Base-by-base conservation (phyloP, 2,113 vertebrate species). In the Ammodytes marinus region DNA sequence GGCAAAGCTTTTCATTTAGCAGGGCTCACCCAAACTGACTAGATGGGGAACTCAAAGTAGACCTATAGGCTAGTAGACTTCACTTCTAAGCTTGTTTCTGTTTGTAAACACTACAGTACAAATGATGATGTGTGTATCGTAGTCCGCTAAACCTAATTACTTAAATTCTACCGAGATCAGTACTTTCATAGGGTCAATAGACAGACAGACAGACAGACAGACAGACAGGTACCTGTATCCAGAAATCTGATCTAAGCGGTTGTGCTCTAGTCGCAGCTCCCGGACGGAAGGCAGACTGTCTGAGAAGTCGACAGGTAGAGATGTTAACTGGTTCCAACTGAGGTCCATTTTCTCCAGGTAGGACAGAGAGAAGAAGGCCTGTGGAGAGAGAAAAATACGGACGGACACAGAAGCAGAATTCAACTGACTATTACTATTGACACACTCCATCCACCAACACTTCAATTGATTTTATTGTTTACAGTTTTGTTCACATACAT, bases 281-380 rank as follows among this genome's bases (percentile, higher is more conserved):
- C 84, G 87, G 50, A 96, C 74, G 10, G 93, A 91, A 5, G 87
- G 71, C 68, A 95, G 82, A 14, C 94, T 86, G 17, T 82, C 43
- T 0, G 93, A 95, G 74, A 96, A 95, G 85, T 95, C 92, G 0
- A 35, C 75, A 0, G 93, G 90, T 2, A 96, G 90, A 12, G 10
- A 45, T 0, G 47, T 80, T 39, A 96, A 67, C 19, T 75, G 69
- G 84, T 95, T 95, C 68, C 86, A 86, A 43, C 95, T 95, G 69
- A 96, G 85, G 61, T 96, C 95, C 83, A 96, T 83, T 66, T 90
- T 95, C 80, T 96, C 94, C 81, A 96, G 83, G 76, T 94, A 95
- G 52, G 89, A 90, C 58, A 96, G 75, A 3, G 94, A 91, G 15
- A 74, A 90, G 74, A 96, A 94, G 0, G 92, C 90, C 88, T 95